A percentile compares a stretch with the other conserved stretches of the same genome.
Evolutionary conservation across 2,888 invertebrate genomes (phyloP).

Genomic region (Cynaeus angustus): DNA sequence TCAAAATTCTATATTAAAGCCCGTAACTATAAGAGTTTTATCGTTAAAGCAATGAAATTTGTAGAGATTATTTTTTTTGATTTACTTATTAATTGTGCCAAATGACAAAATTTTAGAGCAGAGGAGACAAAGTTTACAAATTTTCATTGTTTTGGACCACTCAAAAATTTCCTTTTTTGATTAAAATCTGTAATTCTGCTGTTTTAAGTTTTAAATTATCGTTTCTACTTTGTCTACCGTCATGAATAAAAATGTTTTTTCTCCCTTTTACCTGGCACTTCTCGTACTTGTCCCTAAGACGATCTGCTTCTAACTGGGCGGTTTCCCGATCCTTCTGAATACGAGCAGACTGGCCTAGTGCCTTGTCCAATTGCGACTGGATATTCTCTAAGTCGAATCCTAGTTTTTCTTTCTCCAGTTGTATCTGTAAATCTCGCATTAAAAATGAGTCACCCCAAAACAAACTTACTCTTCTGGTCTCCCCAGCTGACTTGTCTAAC

Average conservation of each 20-base stretch:
- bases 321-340: slow-evolving; percentile 93
- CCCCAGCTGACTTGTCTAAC: slow-evolving; percentile 86
- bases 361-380: slow-evolving; percentile 93
- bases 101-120: too few species aligned
- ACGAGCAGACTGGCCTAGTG: slow-evolving; percentile 88
- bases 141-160: too few species aligned
- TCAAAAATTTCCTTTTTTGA: too few species aligned
- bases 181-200: too few species aligned
- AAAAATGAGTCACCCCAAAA: neutral
- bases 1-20: too few species aligned
- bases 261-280: slow-evolving; percentile 86
- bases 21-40: too few species aligned
- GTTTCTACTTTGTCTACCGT: too few species aligned
- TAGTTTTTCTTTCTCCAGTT: slow-evolving; percentile 93
- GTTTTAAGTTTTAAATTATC: too few species aligned
- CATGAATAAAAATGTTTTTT: neutral
- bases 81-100: too few species aligned
- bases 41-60: too few species aligned
- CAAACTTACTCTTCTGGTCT: slow-evolving; percentile 84
- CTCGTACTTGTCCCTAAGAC: slow-evolving; percentile 91
- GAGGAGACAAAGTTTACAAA: too few species aligned
- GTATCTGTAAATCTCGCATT: slow-evolving; percentile 74
- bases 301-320: slow-evolving; percentile 87
- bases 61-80: too few species aligned
- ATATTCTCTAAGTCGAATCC: slow-evolving; percentile 93